These are phyloP conservation scores for Blastobasis lacticolella DNA, from an alignment of 2,888 invertebrate species.

Conservation along the genomic window DNA sequence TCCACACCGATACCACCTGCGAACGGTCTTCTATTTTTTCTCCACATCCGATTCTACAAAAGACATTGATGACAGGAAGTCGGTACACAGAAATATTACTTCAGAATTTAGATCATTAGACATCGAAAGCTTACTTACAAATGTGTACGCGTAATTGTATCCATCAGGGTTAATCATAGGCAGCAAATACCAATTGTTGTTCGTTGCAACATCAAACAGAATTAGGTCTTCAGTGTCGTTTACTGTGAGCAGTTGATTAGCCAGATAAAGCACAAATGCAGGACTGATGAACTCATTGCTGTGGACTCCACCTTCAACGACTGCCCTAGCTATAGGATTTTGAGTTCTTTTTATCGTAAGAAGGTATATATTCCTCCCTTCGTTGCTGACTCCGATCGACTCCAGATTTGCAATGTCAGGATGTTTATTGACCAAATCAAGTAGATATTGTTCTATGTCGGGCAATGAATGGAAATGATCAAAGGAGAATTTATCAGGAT, in stretches of 20 bases:
- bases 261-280: conserved; percentile 75
- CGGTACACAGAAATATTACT: conserved; percentile 50
- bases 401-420: conserved; percentile 43
- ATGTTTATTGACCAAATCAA: conserved; percentile 50
- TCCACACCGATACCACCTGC: conserved; percentile 67
- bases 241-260: conserved; percentile 60
- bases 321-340: conserved; percentile 34
- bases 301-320: conserved; percentile 78
- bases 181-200: conserved; percentile 79
- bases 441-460: conserved; percentile 75
- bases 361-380: conserved; percentile 54
- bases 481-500: conserved; percentile 50
- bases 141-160: conserved; percentile 59
- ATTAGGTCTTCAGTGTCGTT: conserved; percentile 39
- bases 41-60: conserved; percentile 75
- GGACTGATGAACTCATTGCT: conserved; percentile 83
- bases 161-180: conserved; percentile 86
- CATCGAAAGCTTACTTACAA: conserved; percentile 16
- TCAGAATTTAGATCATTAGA: neutral
- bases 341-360: conserved; percentile 21
- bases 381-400: conserved; percentile 53
- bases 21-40: conserved; percentile 70
- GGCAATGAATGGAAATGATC: conserved; percentile 72
- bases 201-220: conserved; percentile 47
- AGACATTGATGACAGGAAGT: neutral